Evolutionary conservation across 2,113 vertebrate species (phyloP).

Genomic region (Crotalus viridis): DNA sequence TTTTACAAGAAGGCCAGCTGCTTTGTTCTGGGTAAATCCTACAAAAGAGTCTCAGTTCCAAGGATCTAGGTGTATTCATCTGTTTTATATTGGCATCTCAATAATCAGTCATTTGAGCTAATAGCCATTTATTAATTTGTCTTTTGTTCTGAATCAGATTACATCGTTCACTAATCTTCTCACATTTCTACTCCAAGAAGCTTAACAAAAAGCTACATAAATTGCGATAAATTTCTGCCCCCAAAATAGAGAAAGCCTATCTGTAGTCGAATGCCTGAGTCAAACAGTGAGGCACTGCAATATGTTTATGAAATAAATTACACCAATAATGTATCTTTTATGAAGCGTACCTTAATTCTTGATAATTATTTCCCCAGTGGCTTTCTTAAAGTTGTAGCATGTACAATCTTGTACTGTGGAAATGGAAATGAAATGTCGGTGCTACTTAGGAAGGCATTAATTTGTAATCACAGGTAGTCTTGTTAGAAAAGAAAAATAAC

Average conservation of each 20-base stretch:
- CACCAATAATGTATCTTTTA: slow-evolving; percentile 1
- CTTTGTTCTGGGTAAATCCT: background rate
- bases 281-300: background rate
- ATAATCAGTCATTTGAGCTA: background rate
- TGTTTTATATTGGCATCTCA: background rate
- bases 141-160: too few species aligned
- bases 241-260: background rate
- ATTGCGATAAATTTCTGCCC: background rate
- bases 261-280: background rate
- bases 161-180: background rate
- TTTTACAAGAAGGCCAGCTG: background rate
- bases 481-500: slow-evolving; percentile 14
- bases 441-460: slow-evolving; percentile 1
- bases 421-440: background rate
- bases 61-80: background rate
- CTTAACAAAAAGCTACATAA: background rate
- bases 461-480: background rate
- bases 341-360: background rate
- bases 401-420: background rate
- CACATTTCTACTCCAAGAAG: background rate
- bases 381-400: background rate
- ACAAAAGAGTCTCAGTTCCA: background rate
- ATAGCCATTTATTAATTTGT: background rate
- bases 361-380: slow-evolving; percentile 18
- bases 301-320: background rate